These are phyloP conservation scores for Artibeus lituratus DNA, from an alignment of 2,797 vertebrate genomes.

Conservation along the genomic window DNA sequence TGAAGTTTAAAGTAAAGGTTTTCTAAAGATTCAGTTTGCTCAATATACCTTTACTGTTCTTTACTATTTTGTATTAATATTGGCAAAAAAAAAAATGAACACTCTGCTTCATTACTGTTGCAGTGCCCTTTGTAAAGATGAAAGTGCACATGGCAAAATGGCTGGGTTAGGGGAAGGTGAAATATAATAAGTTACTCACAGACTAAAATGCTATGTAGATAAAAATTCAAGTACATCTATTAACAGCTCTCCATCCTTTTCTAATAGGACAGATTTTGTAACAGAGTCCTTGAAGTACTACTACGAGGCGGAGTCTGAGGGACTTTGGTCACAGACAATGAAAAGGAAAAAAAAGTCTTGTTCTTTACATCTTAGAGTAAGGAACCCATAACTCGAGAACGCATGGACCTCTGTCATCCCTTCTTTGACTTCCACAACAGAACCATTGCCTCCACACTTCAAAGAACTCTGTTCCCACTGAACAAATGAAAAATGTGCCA, in stretches of 20 bases:
- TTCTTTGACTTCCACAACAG: not conserved
- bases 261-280: not conserved
- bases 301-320: not conserved
- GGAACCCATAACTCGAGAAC: not conserved
- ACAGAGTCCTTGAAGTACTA: not conserved
- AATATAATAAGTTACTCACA: not conserved
- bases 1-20: not conserved
- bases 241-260: not conserved
- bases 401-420: not conserved
- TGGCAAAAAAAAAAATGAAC: not conserved
- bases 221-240: not conserved
- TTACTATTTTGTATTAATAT: not conserved
- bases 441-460: not conserved
- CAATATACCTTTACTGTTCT: not conserved
- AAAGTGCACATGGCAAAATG: not conserved
- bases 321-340: not conserved
- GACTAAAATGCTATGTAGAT: not conserved
- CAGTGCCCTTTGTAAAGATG: not conserved
- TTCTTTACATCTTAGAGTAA: not conserved
- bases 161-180: not conserved
- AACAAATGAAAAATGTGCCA: not conserved
- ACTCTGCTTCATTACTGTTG: not conserved
- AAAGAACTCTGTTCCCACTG: not conserved
- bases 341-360: not conserved
- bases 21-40: not conserved